A percentile compares a stretch with the other conserved stretches of the same genome.
Conservation (phyloP, 2,888 invertebrate species). For the Notocelia uddmanniana region DNA sequence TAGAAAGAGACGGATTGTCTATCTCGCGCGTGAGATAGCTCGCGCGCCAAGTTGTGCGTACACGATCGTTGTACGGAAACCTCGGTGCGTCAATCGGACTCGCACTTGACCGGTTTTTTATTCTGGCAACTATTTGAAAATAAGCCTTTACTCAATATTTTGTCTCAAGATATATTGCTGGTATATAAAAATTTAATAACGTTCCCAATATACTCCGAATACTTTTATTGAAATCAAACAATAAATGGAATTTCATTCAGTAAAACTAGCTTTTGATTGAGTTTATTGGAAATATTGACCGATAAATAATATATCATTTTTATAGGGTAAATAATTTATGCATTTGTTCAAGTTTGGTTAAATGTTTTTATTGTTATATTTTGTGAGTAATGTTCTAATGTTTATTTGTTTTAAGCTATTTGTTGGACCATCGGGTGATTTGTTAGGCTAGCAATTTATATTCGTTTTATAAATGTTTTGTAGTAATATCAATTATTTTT, state of each 20-base stretch:
- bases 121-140: neutral
- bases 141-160: neutral
- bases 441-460: too few species aligned
- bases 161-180: neutral
- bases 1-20: too few species aligned
- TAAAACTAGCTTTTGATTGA: neutral
- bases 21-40: too few species aligned
- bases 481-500: neutral
- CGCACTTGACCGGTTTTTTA: too few species aligned
- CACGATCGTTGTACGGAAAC: too few species aligned
- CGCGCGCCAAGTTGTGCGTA: too few species aligned
- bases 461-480: neutral
- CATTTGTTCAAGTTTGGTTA: neutral
- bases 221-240: neutral
- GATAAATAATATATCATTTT: neutral
- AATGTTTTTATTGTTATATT: too few species aligned
- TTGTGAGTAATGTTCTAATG: neutral
- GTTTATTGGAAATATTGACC: neutral
- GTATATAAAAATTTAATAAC: neutral
- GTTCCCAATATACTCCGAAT: neutral
- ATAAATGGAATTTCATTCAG: neutral
- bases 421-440: too few species aligned
- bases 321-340: neutral
- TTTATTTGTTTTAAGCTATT: neutral
- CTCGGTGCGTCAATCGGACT: too few species aligned